phyloP scores from a whole-genome alignment of 1,140 invertebrate genomes.

The Palaemon carinicauda region DNA sequence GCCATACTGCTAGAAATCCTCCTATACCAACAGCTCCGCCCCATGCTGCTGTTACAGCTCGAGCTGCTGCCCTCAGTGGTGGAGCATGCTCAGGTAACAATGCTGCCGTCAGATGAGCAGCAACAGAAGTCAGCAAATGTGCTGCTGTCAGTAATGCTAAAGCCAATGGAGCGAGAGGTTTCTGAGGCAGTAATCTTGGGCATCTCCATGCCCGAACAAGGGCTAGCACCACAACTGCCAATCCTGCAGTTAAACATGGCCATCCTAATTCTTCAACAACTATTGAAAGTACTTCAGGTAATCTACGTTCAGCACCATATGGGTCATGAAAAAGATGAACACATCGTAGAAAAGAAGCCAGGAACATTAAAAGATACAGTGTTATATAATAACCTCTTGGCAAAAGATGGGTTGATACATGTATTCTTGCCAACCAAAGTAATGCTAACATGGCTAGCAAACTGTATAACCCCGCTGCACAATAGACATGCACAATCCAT shows the following conservation, averaged over 20 bases:
- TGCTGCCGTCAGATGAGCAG: conserved; percentile 44
- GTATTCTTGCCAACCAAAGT: conserved; percentile 46
- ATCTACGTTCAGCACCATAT: conserved; percentile 74
- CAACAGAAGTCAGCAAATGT: conserved; percentile 49
- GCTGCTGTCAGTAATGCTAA: conserved; percentile 50
- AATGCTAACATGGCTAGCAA: conserved; percentile 83
- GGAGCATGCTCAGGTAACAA: conserved; percentile 37
- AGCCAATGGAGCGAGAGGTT: conserved; percentile 42
- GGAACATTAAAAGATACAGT: conserved; percentile 78
- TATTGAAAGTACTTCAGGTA: conserved; percentile 67
- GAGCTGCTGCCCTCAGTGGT: conserved; percentile 36
- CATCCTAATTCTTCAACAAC: conserved; percentile 65
- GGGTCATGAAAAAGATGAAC: conserved; percentile 79
- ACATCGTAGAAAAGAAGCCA: conserved; percentile 81
- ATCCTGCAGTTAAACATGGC: conserved; percentile 80
- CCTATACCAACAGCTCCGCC: conserved; percentile 39
- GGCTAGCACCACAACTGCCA: conserved; percentile 84
- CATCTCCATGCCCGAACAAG: conserved; percentile 75
- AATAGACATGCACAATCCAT: conserved; percentile 89
- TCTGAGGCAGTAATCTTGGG: conserved; percentile 39
- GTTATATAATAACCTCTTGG: conserved; percentile 77
- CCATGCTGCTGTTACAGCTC: conserved; percentile 41
- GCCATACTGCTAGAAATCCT: conserved; percentile 33
- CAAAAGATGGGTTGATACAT: conserved; percentile 38
- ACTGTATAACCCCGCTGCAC: conserved; percentile 82